Base-by-base conservation (phyloP, 2,888 invertebrate genomes). In the Branchinecta sandiegonensis region DNA sequence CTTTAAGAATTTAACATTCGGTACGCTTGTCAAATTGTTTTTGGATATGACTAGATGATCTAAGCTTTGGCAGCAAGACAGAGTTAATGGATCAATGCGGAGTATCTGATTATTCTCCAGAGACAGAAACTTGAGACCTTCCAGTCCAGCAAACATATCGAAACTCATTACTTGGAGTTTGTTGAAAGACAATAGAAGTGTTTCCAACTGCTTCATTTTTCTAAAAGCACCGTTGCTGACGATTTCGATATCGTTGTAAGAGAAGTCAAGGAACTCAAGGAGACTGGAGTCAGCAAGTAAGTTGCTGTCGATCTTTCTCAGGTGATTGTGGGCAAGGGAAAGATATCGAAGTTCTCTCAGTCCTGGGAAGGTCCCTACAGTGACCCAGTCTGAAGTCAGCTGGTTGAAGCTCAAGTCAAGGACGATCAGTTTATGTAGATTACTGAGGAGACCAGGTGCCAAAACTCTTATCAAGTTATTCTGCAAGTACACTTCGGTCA, bases 151-250 rank as follows among this genome's bases (percentile, higher is more conserved):
- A 71, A 94, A 80, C 64, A 92, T 88, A 75, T 89, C 89, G 3
- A 89, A 88, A 77, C 92, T 90, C 73, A 94, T 82, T 75, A 88
- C 87, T 74, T 86, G 86, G 73, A 94, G 85, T 77, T 86, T 87
- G 80, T 94, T 94, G 78, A 87, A 87, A 5, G 90, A 90, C 73
- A 94, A 81, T 70, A 91, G 85, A 73, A 94, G 81, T 13, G 92
- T 92, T 78, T 94, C 93, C 71, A 94, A 81, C 80, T 94, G 94
- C 77, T 90, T 92, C 87, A 93, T 88, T 7, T 91, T 89, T 56
- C 90, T 84, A 77, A 94, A 94, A 2, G 92, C 89, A 75, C 91
- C 89, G 9, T 90, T 88, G 9, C 88, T 88, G 71, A 94, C 88
- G 70, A 84, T 87, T 76, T 90, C 89, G 69, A 94, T 80, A 75